phyloP scores from a whole-genome alignment of 2,797 vertebrate genomes.

The Mus minutoides region DNA sequence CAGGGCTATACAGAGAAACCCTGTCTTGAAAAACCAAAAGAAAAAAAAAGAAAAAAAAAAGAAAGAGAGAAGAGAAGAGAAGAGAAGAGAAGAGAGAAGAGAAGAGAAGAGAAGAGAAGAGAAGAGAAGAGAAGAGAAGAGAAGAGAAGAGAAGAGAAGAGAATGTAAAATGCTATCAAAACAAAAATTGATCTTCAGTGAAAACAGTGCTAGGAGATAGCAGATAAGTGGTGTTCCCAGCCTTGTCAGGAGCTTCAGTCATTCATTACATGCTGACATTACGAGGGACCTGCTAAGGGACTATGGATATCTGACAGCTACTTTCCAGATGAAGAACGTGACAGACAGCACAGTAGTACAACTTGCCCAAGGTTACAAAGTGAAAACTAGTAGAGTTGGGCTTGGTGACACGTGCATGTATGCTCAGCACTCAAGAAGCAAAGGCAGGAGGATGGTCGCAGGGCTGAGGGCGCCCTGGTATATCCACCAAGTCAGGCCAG shows the following conservation, averaged over 20 bases:
- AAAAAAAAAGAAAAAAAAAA: no score
- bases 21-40: no score
- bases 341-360: neutral
- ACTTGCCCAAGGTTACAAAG: slow-evolving; percentile 16
- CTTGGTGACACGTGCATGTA: neutral
- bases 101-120: no score
- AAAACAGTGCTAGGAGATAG: neutral
- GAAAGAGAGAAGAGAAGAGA: no score
- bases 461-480: neutral
- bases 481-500: neutral
- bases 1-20: no score
- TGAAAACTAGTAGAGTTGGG: neutral
- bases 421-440: neutral
- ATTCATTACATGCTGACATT: neutral
- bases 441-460: neutral
- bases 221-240: neutral
- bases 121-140: neutral
- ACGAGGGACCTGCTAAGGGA: neutral
- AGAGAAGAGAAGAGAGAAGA: no score
- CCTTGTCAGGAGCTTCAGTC: neutral
- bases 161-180: slow-evolving; percentile 16
- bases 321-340: slow-evolving; percentile 47
- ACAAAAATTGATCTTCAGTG: neutral
- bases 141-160: slow-evolving; percentile 37
- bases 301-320: neutral